Evolutionary conservation across 2,888 invertebrate species (phyloP), one percentile per base, ranked within the genome.

Genomic region (Buathra laborator): DNA sequence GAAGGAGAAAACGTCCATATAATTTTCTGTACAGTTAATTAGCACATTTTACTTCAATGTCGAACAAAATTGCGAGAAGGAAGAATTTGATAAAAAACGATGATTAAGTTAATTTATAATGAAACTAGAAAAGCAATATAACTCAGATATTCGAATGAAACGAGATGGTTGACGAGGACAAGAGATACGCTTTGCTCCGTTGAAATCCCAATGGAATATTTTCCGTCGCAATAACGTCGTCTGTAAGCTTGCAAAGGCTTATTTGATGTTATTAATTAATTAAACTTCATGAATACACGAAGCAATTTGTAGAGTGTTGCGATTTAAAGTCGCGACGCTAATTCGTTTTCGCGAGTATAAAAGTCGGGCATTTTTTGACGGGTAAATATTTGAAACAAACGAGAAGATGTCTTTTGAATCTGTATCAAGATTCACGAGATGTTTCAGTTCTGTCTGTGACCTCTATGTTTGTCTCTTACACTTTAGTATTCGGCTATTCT

Each of bases 191-290:
- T 32, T 74, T 14, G 9, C 74, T 62, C 32, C 53, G 32, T 29
- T 24, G 46, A 46, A 46, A 44, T 62, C 14, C 43, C 46, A 10
- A 7, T 46, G 29, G 29, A 62, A 74, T 44, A 62, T 62, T 59
- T 74, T 59, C 10, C 12, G 12, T 44, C 72, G 24, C 24, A 16
- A 19, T 59, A 56, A 5, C 72, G 56, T 10, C 53, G n/a, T 7
- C 74, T 16, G 16, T n/a, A 16, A 14, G 16, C 1, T 12, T 43
- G 70, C 48, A 29, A 12, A 24, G 46, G 48, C 37, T 59, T 56
- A 24, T 74, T 48, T 16, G 24, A 74, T 29, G 46, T 62, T 59
- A 46, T 71, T 74, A 46, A 29, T 59, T 62, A 62, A 74, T 74
- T 62, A 48, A 62, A 74, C 29, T 37, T 44, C 12, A 62, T 29